Conservation (phyloP, 2,113 vertebrate genomes). For the Pelecanoides urinatrix region DNA sequence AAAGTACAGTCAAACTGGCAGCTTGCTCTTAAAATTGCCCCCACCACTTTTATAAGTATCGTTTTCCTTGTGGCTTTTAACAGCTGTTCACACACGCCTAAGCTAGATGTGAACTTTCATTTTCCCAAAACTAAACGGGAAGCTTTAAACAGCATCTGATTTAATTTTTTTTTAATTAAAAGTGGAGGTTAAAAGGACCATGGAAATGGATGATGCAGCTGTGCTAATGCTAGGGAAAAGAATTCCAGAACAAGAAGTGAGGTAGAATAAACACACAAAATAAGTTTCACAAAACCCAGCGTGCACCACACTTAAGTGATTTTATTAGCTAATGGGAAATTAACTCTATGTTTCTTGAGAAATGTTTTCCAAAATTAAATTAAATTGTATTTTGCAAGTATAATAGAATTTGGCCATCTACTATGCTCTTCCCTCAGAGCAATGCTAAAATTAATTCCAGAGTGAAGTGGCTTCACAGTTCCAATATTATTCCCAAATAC, state of each 20-base stretch:
- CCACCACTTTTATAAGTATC: conserved; percentile 54
- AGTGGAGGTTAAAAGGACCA: conserved; percentile 33
- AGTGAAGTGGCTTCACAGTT: neutral
- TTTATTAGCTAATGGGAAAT: conserved; percentile 25
- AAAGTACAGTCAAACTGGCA: conserved; percentile 39
- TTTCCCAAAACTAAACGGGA: conserved; percentile 52
- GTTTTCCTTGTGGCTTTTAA: conserved; percentile 64
- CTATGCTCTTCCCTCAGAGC: neutral
- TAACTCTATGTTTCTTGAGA: conserved; percentile 18
- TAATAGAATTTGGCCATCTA: neutral
- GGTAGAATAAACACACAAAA: conserved; percentile 54
- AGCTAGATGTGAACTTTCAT: conserved; percentile 62
- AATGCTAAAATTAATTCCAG: neutral
- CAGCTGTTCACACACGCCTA: conserved; percentile 65
- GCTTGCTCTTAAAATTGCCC: conserved; percentile 63
- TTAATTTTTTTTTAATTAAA: conserved; percentile 71
- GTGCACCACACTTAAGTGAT: neutral
- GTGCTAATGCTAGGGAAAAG: conserved; percentile 35
- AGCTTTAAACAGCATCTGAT: conserved; percentile 60
- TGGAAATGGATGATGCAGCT: conserved; percentile 62
- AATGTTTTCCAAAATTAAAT: neutral
- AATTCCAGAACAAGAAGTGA: conserved; percentile 57
- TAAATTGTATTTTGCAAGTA: neutral
- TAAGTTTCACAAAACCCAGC: conserved; percentile 11
- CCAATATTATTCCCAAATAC: neutral